These are phyloP conservation scores for Peromyscus leucopus DNA, from an alignment of 2,113 vertebrate species.

Conservation along the genomic window DNA sequence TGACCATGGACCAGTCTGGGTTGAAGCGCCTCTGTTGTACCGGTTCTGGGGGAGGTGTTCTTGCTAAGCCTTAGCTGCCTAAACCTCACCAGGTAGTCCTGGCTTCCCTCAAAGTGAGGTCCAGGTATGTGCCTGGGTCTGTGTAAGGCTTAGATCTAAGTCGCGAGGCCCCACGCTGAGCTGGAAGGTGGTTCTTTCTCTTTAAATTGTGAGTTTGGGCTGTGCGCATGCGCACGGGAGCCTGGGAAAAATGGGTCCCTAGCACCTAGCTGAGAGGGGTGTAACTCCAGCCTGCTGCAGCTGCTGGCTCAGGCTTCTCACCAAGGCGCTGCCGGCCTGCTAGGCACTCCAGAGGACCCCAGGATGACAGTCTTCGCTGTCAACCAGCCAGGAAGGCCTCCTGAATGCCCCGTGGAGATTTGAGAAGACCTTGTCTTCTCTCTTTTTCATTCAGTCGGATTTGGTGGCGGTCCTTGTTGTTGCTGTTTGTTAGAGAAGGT, in stretches of 20 bases:
- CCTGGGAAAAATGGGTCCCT: not conserved
- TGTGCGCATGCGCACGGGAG: not conserved
- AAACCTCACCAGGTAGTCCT: no score
- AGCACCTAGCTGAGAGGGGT: not conserved
- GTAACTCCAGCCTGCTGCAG: not conserved
- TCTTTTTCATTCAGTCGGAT: not conserved
- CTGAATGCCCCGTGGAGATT: accelerated
- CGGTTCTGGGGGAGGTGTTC: no score
- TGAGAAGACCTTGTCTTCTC: not conserved
- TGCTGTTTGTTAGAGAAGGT: no score
- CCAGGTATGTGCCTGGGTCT: no score
- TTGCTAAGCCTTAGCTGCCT: no score
- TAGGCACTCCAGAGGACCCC: not conserved
- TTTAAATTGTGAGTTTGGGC: not conserved
- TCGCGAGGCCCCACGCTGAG: no score
- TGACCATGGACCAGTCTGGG: no score
- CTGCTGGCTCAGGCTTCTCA: not conserved
- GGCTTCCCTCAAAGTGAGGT: no score
- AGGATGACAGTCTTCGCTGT: accelerated
- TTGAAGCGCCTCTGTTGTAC: no score
- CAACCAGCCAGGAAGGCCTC: accelerated
- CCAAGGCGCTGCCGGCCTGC: not conserved
- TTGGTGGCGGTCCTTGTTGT: no score
- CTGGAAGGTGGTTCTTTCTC: no score
- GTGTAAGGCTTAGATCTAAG: not conserved